Evolutionary conservation across 2,797 vertebrate genomes (phyloP).

Genomic region (Florisuga fusca): DNA sequence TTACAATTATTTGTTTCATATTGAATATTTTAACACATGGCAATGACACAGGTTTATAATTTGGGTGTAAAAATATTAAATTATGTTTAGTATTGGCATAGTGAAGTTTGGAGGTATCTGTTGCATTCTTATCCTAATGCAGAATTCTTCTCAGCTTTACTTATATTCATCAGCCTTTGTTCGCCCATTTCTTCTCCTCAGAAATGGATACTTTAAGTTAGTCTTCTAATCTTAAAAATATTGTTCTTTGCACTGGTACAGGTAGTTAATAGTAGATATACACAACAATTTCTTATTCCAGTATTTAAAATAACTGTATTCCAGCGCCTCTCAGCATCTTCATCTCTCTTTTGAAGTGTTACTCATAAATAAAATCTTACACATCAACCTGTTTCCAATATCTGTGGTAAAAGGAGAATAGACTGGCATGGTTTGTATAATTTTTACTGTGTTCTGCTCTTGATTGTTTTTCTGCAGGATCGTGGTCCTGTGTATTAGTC

Average conservation of each 20-base stretch:
- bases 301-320: constrained; percentile 7
- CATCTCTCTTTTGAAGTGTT: constrained; percentile 31
- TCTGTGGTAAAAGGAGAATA: neutral
- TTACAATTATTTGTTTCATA: neutral
- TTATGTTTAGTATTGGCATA: neutral
- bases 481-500: neutral
- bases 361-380: constrained; percentile 20
- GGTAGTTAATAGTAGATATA: neutral
- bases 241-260: neutral
- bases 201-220: neutral
- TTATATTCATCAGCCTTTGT: neutral
- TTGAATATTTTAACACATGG: neutral
- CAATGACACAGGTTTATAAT: neutral
- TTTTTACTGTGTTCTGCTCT: neutral
- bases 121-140: neutral
- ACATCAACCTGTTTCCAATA: neutral
- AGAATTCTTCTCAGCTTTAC: neutral
- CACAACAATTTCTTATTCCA: neutral
- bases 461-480: neutral
- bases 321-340: constrained; percentile 4
- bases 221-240: neutral
- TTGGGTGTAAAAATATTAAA: neutral
- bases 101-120: neutral
- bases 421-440: neutral
- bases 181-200: neutral